phyloP scores from a whole-genome alignment of 2,113 vertebrate genomes.

The Clarias magur region DNA sequence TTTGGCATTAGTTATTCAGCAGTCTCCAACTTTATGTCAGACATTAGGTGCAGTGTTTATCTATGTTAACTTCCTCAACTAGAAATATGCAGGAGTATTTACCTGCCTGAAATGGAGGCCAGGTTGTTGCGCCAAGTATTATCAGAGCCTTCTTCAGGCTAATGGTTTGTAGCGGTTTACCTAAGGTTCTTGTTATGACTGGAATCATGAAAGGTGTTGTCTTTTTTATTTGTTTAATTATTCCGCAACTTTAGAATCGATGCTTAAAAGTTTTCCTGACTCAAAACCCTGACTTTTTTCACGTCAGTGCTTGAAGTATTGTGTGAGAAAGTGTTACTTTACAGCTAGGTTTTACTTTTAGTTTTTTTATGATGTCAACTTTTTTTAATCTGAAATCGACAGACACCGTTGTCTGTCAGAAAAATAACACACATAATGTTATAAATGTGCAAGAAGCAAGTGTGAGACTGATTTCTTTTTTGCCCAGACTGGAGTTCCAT shows the following conservation, averaged over 20 bases:
- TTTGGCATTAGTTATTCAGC: constrained; percentile 43
- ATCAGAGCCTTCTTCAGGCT: constrained; percentile 45
- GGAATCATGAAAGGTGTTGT: constrained; percentile 54
- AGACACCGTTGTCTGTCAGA: background rate
- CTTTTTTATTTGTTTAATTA: constrained; percentile 65
- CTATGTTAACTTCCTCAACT: constrained; percentile 61
- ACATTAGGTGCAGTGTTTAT: constrained; percentile 64
- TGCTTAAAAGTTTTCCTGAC: constrained; percentile 42
- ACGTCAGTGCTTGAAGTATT: background rate
- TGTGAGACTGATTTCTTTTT: background rate
- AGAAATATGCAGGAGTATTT: constrained; percentile 72
- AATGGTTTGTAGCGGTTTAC: constrained; percentile 66
- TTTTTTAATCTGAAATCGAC: too few relatives aligned
- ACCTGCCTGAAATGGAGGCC: constrained; percentile 51
- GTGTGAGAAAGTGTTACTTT: background rate
- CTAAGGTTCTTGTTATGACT: constrained; percentile 62
- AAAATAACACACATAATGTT: background rate
- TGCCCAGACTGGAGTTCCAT: background rate
- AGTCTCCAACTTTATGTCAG: constrained; percentile 61
- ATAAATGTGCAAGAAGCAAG: background rate
- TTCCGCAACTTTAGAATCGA: constrained; percentile 50
- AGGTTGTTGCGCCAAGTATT: constrained; percentile 27
- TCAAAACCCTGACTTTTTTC: background rate
- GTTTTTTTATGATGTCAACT: too few relatives aligned
- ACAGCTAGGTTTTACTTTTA: background rate